A percentile compares a stretch with the other conserved stretches of the same genome.
Evolutionary conservation across 2,797 vertebrate genomes (phyloP).

Genomic region (Gobio occitaniae): DNA sequence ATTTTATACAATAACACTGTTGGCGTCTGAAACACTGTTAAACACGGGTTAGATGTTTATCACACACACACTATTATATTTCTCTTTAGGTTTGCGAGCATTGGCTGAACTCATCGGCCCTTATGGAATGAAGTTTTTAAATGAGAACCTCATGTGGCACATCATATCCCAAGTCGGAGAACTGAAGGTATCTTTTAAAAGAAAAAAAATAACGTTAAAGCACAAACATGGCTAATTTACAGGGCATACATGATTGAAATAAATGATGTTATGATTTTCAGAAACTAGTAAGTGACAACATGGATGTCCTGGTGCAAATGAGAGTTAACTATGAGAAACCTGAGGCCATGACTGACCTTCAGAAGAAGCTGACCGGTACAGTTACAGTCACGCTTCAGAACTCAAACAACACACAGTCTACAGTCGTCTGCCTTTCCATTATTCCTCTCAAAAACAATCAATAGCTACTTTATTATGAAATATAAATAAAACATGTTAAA

Average conservation of each 20-base stretch:
- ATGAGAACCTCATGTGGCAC: slow-evolving; percentile 96
- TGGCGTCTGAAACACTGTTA: neutral
- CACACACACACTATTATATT: neutral
- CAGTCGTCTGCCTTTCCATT: neutral
- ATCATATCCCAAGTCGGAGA: slow-evolving; percentile 92
- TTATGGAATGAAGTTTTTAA: slow-evolving; percentile 90
- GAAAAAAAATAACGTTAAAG: neutral
- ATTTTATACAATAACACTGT: neutral
- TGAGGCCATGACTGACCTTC: slow-evolving; percentile 81
- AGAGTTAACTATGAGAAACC: slow-evolving; percentile 85
- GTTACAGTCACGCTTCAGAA: neutral
- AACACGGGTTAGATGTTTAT: neutral
- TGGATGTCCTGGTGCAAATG: slow-evolving; percentile 94
- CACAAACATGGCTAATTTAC: neutral
- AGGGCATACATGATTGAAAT: neutral
- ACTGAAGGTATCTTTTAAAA: slow-evolving; percentile 82
- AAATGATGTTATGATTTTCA: slow-evolving; percentile 58
- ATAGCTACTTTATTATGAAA: neutral
- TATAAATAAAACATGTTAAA: neutral
- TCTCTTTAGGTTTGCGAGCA: slow-evolving; percentile 81
- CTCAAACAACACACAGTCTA: neutral
- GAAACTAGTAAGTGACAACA: slow-evolving; percentile 95
- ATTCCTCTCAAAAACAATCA: neutral
- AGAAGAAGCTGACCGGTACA: slow-evolving; percentile 85
- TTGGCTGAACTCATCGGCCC: slow-evolving; percentile 90